These are phyloP conservation scores for Pogoniulus pusillus DNA, from an alignment of 2,797 vertebrate genomes.

Conservation along the genomic window DNA sequence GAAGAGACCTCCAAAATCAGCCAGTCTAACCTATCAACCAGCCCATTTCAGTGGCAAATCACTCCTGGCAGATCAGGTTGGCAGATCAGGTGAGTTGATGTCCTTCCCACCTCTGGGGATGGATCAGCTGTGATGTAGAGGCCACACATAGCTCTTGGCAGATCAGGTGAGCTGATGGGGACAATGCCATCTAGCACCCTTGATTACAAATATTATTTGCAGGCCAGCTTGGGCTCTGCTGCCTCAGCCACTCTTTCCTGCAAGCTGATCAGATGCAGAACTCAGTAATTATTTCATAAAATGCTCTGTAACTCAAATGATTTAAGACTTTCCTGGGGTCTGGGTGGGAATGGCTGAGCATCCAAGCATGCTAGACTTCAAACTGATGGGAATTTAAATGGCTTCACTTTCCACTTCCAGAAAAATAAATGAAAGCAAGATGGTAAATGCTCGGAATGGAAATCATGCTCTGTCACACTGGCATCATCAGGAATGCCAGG, in stretches of 20 bases:
- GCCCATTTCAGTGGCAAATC: too few relatives aligned
- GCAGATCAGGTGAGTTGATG: too few relatives aligned
- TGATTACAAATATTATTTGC: neutral
- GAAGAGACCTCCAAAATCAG: too few relatives aligned
- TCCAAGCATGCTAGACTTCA: slow-evolving; percentile 55
- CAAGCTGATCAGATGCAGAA: neutral
- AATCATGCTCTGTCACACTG: slow-evolving; percentile 25
- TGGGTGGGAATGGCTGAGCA: slow-evolving; percentile 60
- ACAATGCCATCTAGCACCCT: neutral
- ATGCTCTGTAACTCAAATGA: slow-evolving; percentile 39
- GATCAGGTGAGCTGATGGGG: neutral
- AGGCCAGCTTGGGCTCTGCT: neutral
- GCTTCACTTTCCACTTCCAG: slow-evolving; percentile 47
- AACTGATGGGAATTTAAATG: slow-evolving; percentile 65
- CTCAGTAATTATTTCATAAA: slow-evolving; percentile 26
- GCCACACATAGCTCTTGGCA: neutral
- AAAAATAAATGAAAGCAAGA: slow-evolving; percentile 63
- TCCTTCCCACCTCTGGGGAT: neutral
- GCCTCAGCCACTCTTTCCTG: neutral
- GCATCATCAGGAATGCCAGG: slow-evolving; percentile 40
- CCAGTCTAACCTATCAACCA: too few relatives aligned
- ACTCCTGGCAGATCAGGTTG: too few relatives aligned
- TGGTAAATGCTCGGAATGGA: neutral
- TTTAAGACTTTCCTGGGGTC: slow-evolving; percentile 60
- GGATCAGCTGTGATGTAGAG: neutral